Conservation (phyloP, 2,113 vertebrate species). For the Hypanus sabinus region DNA sequence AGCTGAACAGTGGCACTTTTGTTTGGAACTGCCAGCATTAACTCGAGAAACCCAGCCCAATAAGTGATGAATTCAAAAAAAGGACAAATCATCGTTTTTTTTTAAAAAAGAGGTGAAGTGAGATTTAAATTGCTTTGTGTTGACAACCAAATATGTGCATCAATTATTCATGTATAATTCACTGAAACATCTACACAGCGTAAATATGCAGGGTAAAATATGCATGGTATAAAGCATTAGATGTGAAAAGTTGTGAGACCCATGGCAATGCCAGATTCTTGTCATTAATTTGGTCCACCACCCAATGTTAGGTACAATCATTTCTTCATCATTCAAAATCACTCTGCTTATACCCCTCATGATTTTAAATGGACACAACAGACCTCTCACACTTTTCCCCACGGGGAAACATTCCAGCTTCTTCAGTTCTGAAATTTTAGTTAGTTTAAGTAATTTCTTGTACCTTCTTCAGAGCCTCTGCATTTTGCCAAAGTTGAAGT, state of each 20-base stretch:
- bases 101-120: background rate
- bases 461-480: too few species aligned
- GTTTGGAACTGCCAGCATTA: too few species aligned
- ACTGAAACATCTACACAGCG: constrained; percentile 40
- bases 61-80: background rate
- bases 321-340: background rate
- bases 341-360: too few species aligned
- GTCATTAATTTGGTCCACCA: background rate
- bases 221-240: background rate
- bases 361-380: too few species aligned
- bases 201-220: constrained; percentile 9
- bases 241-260: background rate
- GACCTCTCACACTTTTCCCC: too few species aligned
- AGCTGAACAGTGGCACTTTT: too few species aligned
- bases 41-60: background rate
- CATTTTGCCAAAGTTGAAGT: too few species aligned
- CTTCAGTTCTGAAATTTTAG: too few species aligned
- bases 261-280: background rate
- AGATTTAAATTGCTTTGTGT: background rate
- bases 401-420: too few species aligned
- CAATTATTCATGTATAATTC: background rate
- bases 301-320: background rate
- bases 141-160: background rate
- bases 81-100: background rate
- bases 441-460: too few species aligned